Percentiles rank a stretch among this genome's conserved stretches.
Evolutionary conservation across 2,113 vertebrate genomes (phyloP).

Genomic region (Heliornis fulica): DNA sequence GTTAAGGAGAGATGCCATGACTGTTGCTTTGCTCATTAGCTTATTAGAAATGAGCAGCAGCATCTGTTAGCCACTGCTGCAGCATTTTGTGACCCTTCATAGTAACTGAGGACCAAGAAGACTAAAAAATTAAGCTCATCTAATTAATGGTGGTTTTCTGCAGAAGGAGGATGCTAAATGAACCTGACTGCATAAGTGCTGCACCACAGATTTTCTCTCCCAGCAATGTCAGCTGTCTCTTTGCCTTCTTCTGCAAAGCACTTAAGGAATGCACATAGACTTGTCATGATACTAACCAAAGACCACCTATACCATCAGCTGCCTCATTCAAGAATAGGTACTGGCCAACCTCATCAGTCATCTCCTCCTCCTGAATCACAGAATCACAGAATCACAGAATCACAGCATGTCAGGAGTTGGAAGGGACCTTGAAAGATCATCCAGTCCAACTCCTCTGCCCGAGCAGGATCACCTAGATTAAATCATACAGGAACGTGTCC

Average conservation of each 20-base stretch:
- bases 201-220: not conserved
- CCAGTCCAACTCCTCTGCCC: no score
- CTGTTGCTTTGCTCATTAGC: not conserved
- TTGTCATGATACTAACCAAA: not conserved
- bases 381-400: no score
- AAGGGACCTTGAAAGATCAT: no score
- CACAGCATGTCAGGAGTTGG: no score
- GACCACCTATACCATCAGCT: not conserved
- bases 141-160: not conserved
- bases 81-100: not conserved
- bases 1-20: not conserved
- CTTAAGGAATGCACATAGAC: not conserved
- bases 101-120: not conserved
- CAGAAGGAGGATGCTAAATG: not conserved
- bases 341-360: not conserved
- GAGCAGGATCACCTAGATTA: no score
- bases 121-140: not conserved
- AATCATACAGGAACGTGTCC: no score
- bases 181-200: not conserved
- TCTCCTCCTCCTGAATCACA: not conserved
- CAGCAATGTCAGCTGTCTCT: not conserved
- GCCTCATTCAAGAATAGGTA: not conserved
- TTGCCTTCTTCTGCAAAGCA: not conserved
- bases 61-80: rapidly evolving
- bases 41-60: not conserved